Percentiles rank a stretch among this genome's conserved stretches.
Evolutionary conservation across 2,888 invertebrate genomes (phyloP).

Genomic region (Athalia cordata): DNA sequence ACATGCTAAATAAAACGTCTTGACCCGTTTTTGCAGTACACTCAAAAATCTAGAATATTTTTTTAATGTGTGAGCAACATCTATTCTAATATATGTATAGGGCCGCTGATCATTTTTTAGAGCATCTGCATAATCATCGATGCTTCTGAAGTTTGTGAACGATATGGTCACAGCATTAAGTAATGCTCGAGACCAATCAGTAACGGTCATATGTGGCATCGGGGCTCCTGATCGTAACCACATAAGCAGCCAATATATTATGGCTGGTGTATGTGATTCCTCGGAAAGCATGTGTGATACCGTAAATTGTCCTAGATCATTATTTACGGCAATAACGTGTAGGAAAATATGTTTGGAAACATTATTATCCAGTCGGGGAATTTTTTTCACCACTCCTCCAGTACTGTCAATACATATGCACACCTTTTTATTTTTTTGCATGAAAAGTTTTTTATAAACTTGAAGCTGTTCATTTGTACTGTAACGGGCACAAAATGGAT

Average conservation of each 20-base stretch:
- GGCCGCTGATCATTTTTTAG: neutral
- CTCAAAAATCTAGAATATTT: neutral
- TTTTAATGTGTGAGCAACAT: conserved; percentile 9
- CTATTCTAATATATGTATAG: neutral
- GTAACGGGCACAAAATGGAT: conserved; percentile 12
- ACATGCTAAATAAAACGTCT: conserved; percentile 5
- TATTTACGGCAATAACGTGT: conserved; percentile 1
- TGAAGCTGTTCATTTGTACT: conserved; percentile 10
- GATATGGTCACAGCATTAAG: neutral
- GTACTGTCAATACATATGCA: conserved; percentile 24
- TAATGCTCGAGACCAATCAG: conserved; percentile 4
- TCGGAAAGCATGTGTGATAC: conserved; percentile 1
- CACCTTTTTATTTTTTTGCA: conserved; percentile 5
- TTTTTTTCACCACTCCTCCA: conserved; percentile 9
- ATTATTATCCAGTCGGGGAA: neutral
- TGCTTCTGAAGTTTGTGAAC: neutral
- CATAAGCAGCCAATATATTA: neutral
- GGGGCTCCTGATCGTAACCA: conserved; percentile 2
- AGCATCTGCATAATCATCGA: conserved; percentile 5
- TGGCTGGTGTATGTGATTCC: conserved; percentile 12
- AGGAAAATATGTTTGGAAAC: neutral
- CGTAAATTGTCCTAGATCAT: conserved; percentile 5
- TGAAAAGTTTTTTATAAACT: conserved; percentile 15
- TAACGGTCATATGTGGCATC: neutral
- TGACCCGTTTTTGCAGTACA: neutral